Percentiles rank a stretch among this genome's conserved stretches.
These are phyloP conservation scores for Callimorpha dominula DNA, from an alignment of 2,888 invertebrate genomes.

Conservation along the genomic window DNA sequence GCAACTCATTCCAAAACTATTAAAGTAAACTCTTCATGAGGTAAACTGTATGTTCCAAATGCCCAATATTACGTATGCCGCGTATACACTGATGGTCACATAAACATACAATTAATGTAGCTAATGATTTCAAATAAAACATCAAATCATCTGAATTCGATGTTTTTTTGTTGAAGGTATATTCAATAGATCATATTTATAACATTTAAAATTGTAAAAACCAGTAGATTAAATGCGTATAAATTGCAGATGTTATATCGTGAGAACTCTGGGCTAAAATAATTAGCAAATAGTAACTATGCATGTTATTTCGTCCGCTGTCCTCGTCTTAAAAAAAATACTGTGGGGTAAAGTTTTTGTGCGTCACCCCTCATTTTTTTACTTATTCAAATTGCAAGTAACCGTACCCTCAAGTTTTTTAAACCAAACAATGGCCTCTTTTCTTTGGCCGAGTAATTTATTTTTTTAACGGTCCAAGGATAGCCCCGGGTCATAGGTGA, in stretches of 20 bases:
- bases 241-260: conserved; percentile 56
- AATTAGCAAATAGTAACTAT: conserved; percentile 75
- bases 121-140: no score
- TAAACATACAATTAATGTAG: no score
- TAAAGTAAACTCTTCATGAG: neutral
- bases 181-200: neutral
- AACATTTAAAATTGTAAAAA: neutral
- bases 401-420: conserved; percentile 79
- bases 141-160: no score
- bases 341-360: conserved; percentile 70
- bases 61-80: no score
- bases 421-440: conserved; percentile 76
- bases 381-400: conserved; percentile 82
- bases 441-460: conserved; percentile 75
- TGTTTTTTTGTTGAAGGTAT: neutral
- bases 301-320: conserved; percentile 70
- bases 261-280: conserved; percentile 79
- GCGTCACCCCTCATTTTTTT: conserved; percentile 74
- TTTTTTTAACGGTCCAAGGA: conserved; percentile 79
- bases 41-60: no score
- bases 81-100: no score
- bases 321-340: conserved; percentile 78
- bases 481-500: conserved; percentile 85
- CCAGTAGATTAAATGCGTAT: conserved; percentile 19
- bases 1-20: neutral